Conservation (phyloP, 2,888 invertebrate genomes). For the Melolontha melolontha region DNA sequence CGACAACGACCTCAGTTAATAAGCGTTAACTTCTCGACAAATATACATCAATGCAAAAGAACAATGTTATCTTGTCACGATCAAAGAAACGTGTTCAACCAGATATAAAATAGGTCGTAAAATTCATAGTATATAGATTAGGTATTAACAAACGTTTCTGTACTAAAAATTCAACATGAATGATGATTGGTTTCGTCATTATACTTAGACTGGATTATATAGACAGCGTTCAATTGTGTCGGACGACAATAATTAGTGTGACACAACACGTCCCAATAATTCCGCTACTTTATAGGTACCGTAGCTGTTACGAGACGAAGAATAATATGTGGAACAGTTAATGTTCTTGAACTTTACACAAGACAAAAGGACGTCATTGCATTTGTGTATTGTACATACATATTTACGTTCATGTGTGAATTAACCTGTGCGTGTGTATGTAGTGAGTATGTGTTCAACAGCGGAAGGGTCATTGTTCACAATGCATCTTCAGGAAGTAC, state of each 20-base stretch:
- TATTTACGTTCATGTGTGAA: slow-evolving; percentile 11
- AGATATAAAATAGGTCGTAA: no score
- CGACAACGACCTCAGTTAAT: no score
- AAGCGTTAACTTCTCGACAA: no score
- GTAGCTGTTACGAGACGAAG: slow-evolving; percentile 10
- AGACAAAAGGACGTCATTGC: slow-evolving; percentile 22
- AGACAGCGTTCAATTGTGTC: slow-evolving; percentile 14
- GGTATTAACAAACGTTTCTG: no score
- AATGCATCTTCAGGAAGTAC: slow-evolving; percentile 17
- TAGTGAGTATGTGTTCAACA: background rate
- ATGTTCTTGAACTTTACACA: slow-evolving; percentile 42
- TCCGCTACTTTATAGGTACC: slow-evolving; percentile 26
- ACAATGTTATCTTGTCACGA: slow-evolving; percentile 16
- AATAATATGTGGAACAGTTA: slow-evolving; percentile 43
- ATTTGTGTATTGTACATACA: background rate
- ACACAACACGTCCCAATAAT: slow-evolving; percentile 34
- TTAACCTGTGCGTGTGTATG: background rate
- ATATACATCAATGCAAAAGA: background rate
- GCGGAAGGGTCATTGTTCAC: slow-evolving; percentile 7
- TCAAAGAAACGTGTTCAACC: no score
- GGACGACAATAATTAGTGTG: slow-evolving; percentile 23
- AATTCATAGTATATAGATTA: no score
- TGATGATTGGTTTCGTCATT: no score
- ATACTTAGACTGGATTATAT: background rate
- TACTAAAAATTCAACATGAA: no score